Base-by-base conservation (phyloP, 2,113 vertebrate genomes). In the Peucedramus taeniatus region DNA sequence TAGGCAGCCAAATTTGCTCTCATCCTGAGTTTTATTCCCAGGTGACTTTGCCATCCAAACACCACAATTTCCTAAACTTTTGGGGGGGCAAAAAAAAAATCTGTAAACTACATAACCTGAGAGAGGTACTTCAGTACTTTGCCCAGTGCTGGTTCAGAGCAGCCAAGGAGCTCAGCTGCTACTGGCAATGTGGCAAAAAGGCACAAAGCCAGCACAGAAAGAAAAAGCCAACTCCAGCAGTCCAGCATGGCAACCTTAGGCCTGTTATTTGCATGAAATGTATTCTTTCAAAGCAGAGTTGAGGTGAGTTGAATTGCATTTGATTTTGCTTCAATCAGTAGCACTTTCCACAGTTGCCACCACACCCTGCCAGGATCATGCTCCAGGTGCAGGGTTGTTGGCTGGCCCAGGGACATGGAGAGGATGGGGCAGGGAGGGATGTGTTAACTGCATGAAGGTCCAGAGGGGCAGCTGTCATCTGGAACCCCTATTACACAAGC, bases 351-450 rank as follows among this genome's bases (percentile, higher is more conserved):
- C 53, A 57, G 54, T 3, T 80, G 53, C 40, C 23, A 31, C 20
- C 1, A 0, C 42, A 31, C 20, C 28, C 31, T 47, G n/a, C 28
- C 80, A 61, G 71, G 26, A 17, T 61, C 2, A 0, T 23, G 50
- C 27, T 76, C 50, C 21, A 33, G 35, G 39, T 15, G 45, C 53
- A n/a, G 50, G 8, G 40, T 0, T 80, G 53, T 31, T 79, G 40
- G 21, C 30, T 66, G 71, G 51, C 30, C 31, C 2, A 5, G 14
- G 8, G 12, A 16, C 19, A 16, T 19, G 31, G 8, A 31, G 20
- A 82, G 50, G 31, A 37, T 53, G 61, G 47, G 40, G 40, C 66
- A 93, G 53, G 75, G 50, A 74, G 27, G 15, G 18, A 5, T 40
- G 13, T 27, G 44, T 71, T 66, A 89, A 83, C 15, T 61, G 35